phyloP scores from a whole-genome alignment of 2,888 invertebrate genomes.

The Parascotia fuliginaria region DNA sequence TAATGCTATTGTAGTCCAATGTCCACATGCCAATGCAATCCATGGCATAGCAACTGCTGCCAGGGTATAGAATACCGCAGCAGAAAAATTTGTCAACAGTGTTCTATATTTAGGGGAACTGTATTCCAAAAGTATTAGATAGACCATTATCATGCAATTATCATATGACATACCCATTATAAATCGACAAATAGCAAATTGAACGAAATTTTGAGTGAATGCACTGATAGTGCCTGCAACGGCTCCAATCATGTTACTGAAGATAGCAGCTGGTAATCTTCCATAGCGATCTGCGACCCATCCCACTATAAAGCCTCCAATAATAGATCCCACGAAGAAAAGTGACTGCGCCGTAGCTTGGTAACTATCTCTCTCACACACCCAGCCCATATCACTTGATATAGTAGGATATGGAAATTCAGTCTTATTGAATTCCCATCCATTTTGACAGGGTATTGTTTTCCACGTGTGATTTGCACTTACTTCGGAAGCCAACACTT shows the following conservation, averaged over 20 bases:
- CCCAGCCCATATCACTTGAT: slow-evolving; percentile 68
- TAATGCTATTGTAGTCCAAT: slow-evolving; percentile 66
- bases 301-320: slow-evolving; percentile 65
- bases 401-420: slow-evolving; percentile 72
- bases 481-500: slow-evolving; percentile 48
- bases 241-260: slow-evolving; percentile 62
- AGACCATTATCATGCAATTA: slow-evolving; percentile 71
- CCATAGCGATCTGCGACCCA: slow-evolving; percentile 69
- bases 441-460: slow-evolving; percentile 54
- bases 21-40: slow-evolving; percentile 64
- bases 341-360: slow-evolving; percentile 69
- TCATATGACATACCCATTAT: slow-evolving; percentile 72
- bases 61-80: slow-evolving; percentile 60
- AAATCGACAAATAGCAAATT: slow-evolving; percentile 64
- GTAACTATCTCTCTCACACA: slow-evolving; percentile 65
- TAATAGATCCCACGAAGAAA: slow-evolving; percentile 68
- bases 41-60: slow-evolving; percentile 60
- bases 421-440: slow-evolving; percentile 71
- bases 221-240: slow-evolving; percentile 58
- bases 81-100: slow-evolving; percentile 64
- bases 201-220: slow-evolving; percentile 53
- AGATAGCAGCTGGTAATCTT: slow-evolving; percentile 61
- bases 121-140: slow-evolving; percentile 66
- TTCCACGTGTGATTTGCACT: slow-evolving; percentile 52
- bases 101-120: slow-evolving; percentile 69